A percentile compares a stretch with the other conserved stretches of the same genome.
These are phyloP conservation scores for Fulica atra DNA, from an alignment of 2,113 vertebrate genomes.

Conservation along the genomic window DNA sequence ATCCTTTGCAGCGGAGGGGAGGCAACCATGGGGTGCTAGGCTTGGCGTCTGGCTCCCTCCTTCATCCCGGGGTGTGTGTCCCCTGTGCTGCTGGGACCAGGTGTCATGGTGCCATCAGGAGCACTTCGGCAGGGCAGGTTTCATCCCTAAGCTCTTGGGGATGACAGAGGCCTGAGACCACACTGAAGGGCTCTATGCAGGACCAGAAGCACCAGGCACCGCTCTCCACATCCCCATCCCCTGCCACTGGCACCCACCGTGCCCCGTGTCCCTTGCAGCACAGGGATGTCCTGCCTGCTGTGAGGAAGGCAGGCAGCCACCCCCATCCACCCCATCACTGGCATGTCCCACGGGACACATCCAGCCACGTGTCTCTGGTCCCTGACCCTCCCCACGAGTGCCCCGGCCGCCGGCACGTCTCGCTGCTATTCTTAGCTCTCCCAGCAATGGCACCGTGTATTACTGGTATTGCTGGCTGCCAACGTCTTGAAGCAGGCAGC, in stretches of 20 bases:
- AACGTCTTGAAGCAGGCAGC: constrained; percentile 39
- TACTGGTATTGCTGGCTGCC: constrained; percentile 52
- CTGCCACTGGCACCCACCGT: fast-evolving
- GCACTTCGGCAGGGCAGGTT: neutral
- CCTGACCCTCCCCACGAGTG: neutral
- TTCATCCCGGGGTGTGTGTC: fast-evolving
- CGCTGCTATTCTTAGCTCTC: constrained; percentile 56
- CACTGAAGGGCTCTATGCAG: fast-evolving
- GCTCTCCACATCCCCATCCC: neutral
- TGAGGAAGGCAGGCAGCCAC: neutral
- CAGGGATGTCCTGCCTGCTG: fast-evolving
- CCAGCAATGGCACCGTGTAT: neutral
- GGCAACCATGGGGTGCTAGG: neutral
- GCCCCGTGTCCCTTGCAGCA: neutral
- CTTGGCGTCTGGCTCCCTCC: neutral
- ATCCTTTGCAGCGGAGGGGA: neutral
- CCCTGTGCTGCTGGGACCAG: fast-evolving
- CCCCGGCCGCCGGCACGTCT: constrained; percentile 13
- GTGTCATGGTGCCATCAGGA: fast-evolving
- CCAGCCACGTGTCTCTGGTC: neutral
- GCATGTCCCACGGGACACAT: neutral
- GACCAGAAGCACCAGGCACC: fast-evolving
- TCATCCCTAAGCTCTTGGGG: neutral
- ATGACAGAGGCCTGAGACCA: neutral
- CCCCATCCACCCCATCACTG: neutral